phyloP scores from a whole-genome alignment of 2,113 vertebrate species.

The Tricholaema leucomelas region DNA sequence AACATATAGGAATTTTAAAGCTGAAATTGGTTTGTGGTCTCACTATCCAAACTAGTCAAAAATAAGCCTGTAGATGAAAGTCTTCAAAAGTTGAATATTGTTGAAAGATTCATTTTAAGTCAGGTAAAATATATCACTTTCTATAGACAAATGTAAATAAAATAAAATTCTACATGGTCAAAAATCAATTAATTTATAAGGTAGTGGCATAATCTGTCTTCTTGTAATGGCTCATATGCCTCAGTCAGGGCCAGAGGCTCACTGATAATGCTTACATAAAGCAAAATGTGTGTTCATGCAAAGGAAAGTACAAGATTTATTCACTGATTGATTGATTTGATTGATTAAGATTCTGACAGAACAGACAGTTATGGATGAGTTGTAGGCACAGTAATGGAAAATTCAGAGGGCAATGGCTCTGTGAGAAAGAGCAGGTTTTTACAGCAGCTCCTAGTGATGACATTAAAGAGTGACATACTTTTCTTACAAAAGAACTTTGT shows the following conservation, averaged over 20 bases:
- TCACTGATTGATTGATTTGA: slow-evolving; percentile 42
- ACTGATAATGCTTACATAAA: not conserved
- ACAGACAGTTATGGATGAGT: slow-evolving; percentile 31
- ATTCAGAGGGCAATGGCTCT: not conserved
- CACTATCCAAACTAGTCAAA: not conserved
- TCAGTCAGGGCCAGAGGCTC: not conserved
- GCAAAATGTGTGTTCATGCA: slow-evolving; percentile 27
- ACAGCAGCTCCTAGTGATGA: not conserved
- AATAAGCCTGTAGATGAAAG: not conserved
- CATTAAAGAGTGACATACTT: not conserved
- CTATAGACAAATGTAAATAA: not conserved
- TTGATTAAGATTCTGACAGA: slow-evolving; percentile 39
- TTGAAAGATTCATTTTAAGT: not conserved
- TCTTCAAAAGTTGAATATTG: not conserved
- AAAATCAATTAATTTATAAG: not conserved
- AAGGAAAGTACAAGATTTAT: slow-evolving; percentile 29
- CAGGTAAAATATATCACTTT: not conserved
- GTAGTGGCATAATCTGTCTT: not conserved
- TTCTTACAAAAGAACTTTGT: not conserved
- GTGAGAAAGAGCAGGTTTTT: not conserved
- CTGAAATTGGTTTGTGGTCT: not conserved
- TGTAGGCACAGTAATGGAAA: slow-evolving; percentile 19
- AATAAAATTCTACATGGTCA: not conserved
- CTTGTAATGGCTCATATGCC: not conserved
- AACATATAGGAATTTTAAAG: not conserved